phyloP scores from a whole-genome alignment of 2,113 vertebrate genomes.

The Salvator merianae region DNA sequence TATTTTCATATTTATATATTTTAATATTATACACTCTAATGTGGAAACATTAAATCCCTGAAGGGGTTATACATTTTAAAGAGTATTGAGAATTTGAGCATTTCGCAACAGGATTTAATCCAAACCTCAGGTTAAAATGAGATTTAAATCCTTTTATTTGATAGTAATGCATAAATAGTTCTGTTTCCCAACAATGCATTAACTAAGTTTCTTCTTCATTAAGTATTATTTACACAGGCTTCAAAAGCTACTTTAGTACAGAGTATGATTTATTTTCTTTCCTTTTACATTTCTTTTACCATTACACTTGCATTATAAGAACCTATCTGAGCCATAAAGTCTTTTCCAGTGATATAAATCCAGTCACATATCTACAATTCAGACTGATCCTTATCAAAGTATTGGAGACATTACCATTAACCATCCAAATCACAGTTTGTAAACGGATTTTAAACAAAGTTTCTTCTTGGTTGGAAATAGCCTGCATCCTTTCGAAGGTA shows the following conservation, averaged over 20 bases:
- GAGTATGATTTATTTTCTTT: no score
- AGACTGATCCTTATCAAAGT: no score
- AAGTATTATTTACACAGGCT: neutral
- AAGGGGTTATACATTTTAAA: constrained; percentile 19
- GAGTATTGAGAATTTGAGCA: neutral
- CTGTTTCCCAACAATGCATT: neutral
- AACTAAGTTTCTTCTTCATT: neutral
- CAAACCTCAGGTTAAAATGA: neutral
- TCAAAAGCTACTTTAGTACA: neutral
- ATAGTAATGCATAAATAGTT: neutral
- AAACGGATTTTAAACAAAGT: no score
- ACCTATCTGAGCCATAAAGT: no score
- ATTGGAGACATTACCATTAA: no score
- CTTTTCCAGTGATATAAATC: no score
- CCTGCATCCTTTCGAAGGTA: no score
- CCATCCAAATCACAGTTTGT: no score
- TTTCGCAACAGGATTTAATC: constrained; percentile 33
- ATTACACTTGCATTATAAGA: no score
- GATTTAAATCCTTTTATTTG: neutral
- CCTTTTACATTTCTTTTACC: no score
- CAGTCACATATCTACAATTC: no score
- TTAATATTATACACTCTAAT: neutral
- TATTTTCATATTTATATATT: constrained; percentile 18
- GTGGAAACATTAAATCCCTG: neutral
- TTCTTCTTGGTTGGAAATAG: no score